Evolutionary conservation across 2,113 vertebrate species (phyloP).

Genomic region (Gavialis gangeticus): DNA sequence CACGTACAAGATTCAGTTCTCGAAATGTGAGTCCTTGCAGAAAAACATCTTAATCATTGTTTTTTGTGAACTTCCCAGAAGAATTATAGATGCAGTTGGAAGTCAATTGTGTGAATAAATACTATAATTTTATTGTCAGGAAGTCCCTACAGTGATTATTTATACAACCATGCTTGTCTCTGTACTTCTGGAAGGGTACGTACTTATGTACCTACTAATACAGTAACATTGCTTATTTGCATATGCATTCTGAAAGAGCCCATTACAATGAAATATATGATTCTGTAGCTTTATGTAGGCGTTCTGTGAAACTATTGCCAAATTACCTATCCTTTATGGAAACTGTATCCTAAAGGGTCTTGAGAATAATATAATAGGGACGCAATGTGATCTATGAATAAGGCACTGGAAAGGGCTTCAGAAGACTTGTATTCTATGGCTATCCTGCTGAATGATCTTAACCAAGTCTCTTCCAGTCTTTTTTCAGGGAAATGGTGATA

Average conservation of each 20-base stretch:
- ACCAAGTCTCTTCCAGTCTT: background rate
- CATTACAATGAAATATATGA: background rate
- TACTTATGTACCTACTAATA: background rate
- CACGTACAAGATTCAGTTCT: background rate
- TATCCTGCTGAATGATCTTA: background rate
- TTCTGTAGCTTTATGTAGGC: background rate
- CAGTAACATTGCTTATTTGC: background rate
- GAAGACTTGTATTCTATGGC: background rate
- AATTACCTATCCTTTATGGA: background rate
- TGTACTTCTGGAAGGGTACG: background rate
- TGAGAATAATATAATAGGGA: background rate
- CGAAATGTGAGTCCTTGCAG: background rate
- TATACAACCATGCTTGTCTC: background rate
- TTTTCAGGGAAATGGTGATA: background rate
- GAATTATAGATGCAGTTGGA: background rate
- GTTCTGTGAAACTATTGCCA: background rate
- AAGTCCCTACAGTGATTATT: background rate
- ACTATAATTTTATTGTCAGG: background rate
- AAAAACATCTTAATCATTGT: background rate
- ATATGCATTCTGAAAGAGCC: slow-evolving; percentile 15
- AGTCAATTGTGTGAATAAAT: slow-evolving; percentile 4
- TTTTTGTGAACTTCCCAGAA: background rate
- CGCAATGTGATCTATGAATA: background rate
- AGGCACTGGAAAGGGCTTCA: background rate
- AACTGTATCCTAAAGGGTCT: background rate